A percentile compares a stretch with the other conserved stretches of the same genome.
phyloP scores from a whole-genome alignment of 2,797 vertebrate species.

The Hippoglossus hippoglossus region DNA sequence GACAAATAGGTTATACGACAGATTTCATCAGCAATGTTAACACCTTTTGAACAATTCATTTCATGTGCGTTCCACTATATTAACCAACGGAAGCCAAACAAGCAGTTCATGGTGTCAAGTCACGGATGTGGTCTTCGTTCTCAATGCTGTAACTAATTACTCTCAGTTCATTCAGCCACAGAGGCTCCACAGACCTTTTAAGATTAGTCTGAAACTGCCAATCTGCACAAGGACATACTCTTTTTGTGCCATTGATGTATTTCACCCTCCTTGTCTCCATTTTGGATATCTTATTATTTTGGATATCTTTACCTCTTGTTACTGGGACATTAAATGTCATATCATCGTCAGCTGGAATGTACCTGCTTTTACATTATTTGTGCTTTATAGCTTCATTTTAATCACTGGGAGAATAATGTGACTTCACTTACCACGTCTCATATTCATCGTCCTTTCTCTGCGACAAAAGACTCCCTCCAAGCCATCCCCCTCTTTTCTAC shows the following conservation, averaged over 20 bases:
- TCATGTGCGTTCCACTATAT: constrained; percentile 32
- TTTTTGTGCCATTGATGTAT: no score
- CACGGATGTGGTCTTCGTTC: constrained; percentile 43
- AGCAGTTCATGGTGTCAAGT: constrained; percentile 36
- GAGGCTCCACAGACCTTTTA: constrained; percentile 26
- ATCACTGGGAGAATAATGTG: constrained; percentile 1
- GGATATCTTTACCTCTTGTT: neutral
- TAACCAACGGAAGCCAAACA: constrained; percentile 37
- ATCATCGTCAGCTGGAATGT: neutral
- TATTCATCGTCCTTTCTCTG: constrained; percentile 42
- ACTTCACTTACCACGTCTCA: constrained; percentile 23
- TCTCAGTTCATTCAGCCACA: constrained; percentile 23
- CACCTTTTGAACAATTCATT: neutral
- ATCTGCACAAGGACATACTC: constrained; percentile 42
- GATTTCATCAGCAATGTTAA: neutral
- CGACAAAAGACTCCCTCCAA: constrained; percentile 18
- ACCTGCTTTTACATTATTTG: neutral
- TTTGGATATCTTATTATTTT: no score
- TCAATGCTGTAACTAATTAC: constrained; percentile 48
- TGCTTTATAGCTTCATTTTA: constrained; percentile 16
- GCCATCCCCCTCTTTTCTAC: constrained; percentile 38
- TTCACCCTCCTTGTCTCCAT: no score
- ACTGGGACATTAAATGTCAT: neutral
- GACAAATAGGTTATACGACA: neutral
- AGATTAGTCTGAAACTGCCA: constrained; percentile 55